Conservation (phyloP, 2,797 vertebrate species). For the Lates japonicus region DNA sequence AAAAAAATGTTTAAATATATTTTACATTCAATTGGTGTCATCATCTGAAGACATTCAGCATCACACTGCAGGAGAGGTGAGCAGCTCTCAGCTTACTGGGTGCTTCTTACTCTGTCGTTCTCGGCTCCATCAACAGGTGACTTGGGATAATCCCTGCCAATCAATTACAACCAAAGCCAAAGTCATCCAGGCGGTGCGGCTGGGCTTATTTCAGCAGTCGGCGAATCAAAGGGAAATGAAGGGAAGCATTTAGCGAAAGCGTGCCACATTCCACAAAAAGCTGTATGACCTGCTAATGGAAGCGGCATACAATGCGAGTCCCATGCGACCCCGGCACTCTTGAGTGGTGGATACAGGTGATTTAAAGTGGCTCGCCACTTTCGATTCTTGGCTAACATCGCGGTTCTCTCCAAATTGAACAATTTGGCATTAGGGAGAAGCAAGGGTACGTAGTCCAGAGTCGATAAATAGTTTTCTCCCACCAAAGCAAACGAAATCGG, state of each 20-base stretch:
- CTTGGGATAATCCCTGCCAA: slow-evolving; percentile 82
- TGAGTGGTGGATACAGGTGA: slow-evolving; percentile 57
- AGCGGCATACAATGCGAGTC: slow-evolving; percentile 19
- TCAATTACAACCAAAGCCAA: slow-evolving; percentile 83
- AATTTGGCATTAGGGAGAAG: slow-evolving; percentile 11
- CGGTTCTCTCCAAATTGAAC: slow-evolving; percentile 47
- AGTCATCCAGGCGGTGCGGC: slow-evolving; percentile 75
- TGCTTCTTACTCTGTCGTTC: slow-evolving; percentile 59
- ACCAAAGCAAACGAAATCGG: slow-evolving; percentile 21
- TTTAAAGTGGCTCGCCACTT: slow-evolving; percentile 42
- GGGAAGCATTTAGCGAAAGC: slow-evolving; percentile 68
- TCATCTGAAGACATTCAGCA: slow-evolving; percentile 2
- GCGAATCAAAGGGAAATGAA: slow-evolving; percentile 67
- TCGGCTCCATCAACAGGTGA: slow-evolving; percentile 72
- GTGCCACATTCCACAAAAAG: slow-evolving; percentile 39
- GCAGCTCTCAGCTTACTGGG: slow-evolving; percentile 23
- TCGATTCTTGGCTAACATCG: slow-evolving; percentile 43
- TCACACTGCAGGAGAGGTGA: not conserved
- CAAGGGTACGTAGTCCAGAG: slow-evolving; percentile 8
- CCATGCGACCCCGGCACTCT: slow-evolving; percentile 28
- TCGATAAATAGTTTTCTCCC: slow-evolving; percentile 32
- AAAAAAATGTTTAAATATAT: not conserved
- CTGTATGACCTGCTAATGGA: slow-evolving; percentile 69
- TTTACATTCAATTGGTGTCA: not conserved
- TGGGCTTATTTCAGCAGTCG: slow-evolving; percentile 63